Base-by-base conservation (phyloP, 1,140 invertebrate genomes). In the Mya arenaria region DNA sequence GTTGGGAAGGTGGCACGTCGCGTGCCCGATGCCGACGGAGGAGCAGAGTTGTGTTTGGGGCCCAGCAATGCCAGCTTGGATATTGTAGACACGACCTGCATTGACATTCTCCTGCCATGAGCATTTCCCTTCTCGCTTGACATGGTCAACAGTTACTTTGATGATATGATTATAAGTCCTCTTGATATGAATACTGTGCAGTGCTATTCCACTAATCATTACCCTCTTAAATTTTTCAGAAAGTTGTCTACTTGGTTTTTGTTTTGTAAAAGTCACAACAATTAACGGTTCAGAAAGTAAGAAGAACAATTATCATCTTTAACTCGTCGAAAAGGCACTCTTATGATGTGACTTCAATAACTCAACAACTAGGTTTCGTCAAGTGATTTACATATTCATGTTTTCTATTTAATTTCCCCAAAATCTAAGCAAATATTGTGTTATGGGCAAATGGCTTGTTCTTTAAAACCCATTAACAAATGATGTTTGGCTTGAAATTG, bases 21-120 rank as follows among this genome's bases (percentile, higher is more conserved):
- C 23, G 15, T 32, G 6, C 74, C 62, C 15, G 30, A 23, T 19
- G 72, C 55, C 28, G 72, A 75, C 5, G 74, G 74, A 39, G 74
- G 74, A n/a, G 74, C 74, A 30, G 74, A 78, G 44, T 63, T 78
- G 37, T 78, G 60, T 39, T 78, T 78, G 4, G 74, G 74, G 28
- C 39, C n/a, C 0, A 41, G 2, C 3, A 41, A 36, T 15, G 65
- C 2, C 32, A 28, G 32, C 23, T 55, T 36, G 10, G 36, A 28
- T 23, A 6, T 30, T 5, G 60, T 66, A 23, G 74, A 78, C 1
- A 78, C 60, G 23, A 78, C 74, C 25, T 78, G 74, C 62, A 78
- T 66, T 23, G 74, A 78, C 74, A 78, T 66, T 1, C 74, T 36
- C 58, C 74, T 32, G 5, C 69, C n/a, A 37, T 48, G 58, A 58